A percentile compares a stretch with the other conserved stretches of the same genome.
These are phyloP conservation scores for Fundulus diaphanus DNA, from an alignment of 2,797 vertebrate genomes.

Conservation along the genomic window DNA sequence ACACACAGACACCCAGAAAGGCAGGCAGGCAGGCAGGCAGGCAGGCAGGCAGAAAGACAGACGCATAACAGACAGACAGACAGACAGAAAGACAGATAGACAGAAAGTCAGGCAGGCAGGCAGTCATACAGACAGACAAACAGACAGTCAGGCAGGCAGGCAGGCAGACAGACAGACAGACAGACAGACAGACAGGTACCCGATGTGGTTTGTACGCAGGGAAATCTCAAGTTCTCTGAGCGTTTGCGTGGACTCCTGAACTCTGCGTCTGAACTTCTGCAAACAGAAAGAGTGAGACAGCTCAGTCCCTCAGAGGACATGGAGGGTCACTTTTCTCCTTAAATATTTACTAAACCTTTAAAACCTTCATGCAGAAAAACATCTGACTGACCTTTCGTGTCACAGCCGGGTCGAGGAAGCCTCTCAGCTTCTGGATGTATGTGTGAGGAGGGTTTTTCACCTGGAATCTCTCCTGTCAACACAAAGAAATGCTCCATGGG, in stretches of 20 bases:
- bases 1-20: too few relatives aligned
- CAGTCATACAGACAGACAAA: too few relatives aligned
- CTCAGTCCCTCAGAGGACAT: neutral
- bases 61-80: too few relatives aligned
- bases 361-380: neutral
- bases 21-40: too few relatives aligned
- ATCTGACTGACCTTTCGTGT: constrained; percentile 90
- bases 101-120: too few relatives aligned
- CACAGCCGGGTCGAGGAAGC: constrained; percentile 95
- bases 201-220: constrained; percentile 96
- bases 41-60: too few relatives aligned
- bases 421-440: constrained; percentile 94
- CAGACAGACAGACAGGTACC: constrained; percentile 78
- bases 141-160: too few relatives aligned
- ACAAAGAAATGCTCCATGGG: constrained; percentile 4
- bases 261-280: constrained; percentile 95
- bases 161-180: neutral
- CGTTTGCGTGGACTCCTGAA: constrained; percentile 97
- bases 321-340: neutral
- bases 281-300: constrained; percentile 28
- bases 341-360: neutral
- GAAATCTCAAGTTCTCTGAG: constrained; percentile 97
- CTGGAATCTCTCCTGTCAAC: constrained; percentile 92
- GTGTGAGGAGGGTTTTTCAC: constrained; percentile 98
- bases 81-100: too few relatives aligned